Conservation (phyloP, 2,113 vertebrate genomes). For the Mesoclemmys tuberculata region DNA sequence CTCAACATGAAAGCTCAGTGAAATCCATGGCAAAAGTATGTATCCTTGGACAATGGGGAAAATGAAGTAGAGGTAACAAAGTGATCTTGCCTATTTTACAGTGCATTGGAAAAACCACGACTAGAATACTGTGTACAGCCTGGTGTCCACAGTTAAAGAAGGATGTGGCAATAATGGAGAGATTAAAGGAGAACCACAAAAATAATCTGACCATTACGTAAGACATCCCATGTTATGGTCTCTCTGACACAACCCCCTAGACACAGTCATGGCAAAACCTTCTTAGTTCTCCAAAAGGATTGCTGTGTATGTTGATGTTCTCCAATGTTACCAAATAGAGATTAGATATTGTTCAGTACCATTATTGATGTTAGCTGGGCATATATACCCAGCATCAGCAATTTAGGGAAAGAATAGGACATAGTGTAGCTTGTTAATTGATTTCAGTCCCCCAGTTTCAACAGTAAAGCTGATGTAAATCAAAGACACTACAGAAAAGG, state of each 20-base stretch:
- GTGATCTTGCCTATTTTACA: too few species aligned
- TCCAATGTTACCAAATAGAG: neutral
- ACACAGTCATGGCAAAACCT: neutral
- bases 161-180: neutral
- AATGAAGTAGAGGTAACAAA: too few species aligned
- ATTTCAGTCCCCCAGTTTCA: neutral
- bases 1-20: too few species aligned
- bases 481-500: neutral
- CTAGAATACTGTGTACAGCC: too few species aligned
- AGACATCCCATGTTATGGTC: neutral
- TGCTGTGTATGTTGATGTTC: neutral
- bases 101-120: too few species aligned
- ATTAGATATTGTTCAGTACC: too few species aligned
- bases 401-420: too few species aligned
- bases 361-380: too few species aligned
- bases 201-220: neutral
- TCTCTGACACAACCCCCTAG: neutral
- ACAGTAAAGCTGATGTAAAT: neutral
- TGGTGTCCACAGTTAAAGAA: neutral
- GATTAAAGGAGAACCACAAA: neutral
- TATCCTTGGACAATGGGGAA: too few species aligned
- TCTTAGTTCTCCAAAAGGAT: neutral
- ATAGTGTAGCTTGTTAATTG: too few species aligned
- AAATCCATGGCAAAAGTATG: too few species aligned
- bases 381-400: too few species aligned